Conservation (phyloP, 2,113 vertebrate species). For the Columbina picui region DNA sequence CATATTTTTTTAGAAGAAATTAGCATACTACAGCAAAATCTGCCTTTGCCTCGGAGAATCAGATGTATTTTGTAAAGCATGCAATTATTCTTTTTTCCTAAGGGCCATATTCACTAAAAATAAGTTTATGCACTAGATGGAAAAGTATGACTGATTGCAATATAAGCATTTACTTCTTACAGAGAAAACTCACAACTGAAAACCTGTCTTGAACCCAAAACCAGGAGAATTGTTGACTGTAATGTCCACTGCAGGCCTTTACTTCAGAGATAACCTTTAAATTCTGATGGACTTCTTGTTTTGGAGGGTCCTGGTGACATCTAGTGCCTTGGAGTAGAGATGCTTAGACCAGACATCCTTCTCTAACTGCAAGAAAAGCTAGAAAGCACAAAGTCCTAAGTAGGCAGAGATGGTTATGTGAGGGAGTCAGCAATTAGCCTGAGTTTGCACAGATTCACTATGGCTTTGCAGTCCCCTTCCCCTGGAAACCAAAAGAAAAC, state of each 20-base stretch:
- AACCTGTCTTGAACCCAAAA: neutral
- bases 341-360: neutral
- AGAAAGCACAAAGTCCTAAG: neutral
- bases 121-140: neutral
- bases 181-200: neutral
- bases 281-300: neutral
- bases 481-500: neutral
- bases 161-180: neutral
- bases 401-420: neutral
- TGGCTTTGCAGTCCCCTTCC: neutral
- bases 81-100: neutral
- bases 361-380: neutral
- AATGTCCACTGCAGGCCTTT: neutral
- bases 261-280: neutral
- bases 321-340: neutral
- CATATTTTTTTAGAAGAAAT: neutral
- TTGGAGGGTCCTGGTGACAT: neutral
- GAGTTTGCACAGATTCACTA: neutral
- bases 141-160: neutral
- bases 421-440: neutral
- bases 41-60: neutral
- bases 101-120: conserved; percentile 52
- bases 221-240: neutral
- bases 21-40: neutral
- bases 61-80: neutral